phyloP scores from a whole-genome alignment of 2,113 vertebrate genomes.

The Phylloscopus trochilus region DNA sequence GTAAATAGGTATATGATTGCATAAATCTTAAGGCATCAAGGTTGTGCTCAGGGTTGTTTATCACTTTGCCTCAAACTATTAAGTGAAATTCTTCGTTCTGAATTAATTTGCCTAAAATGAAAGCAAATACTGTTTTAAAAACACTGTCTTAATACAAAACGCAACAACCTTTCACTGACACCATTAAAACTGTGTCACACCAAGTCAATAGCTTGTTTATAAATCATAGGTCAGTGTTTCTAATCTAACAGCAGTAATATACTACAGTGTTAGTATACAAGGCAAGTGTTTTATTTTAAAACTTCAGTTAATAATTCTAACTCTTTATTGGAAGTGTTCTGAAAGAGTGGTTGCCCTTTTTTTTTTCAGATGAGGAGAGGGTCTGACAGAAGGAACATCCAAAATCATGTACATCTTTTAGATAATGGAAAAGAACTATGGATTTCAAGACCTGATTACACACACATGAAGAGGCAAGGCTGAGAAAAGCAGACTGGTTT shows the following conservation, averaged over 20 bases:
- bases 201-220: background rate
- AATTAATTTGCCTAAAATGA: background rate
- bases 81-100: background rate
- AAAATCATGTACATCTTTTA: background rate
- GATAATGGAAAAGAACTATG: background rate
- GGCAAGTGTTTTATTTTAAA: background rate
- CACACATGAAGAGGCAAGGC: background rate
- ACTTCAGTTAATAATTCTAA: background rate
- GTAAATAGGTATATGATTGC: background rate
- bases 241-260: background rate
- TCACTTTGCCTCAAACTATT: background rate
- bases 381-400: background rate
- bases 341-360: background rate
- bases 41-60: rapidly evolving
- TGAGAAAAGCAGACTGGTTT: slow-evolving; percentile 35
- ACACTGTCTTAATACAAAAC: background rate
- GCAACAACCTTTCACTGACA: background rate
- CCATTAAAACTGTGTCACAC: background rate
- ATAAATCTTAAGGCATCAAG: background rate
- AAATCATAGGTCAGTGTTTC: background rate
- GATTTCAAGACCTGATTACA: slow-evolving; percentile 24
- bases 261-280: background rate
- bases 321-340: background rate
- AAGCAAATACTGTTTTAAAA: background rate
- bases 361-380: background rate